These are phyloP conservation scores for Watsonalla binaria DNA, from an alignment of 2,888 invertebrate species.

Conservation along the genomic window DNA sequence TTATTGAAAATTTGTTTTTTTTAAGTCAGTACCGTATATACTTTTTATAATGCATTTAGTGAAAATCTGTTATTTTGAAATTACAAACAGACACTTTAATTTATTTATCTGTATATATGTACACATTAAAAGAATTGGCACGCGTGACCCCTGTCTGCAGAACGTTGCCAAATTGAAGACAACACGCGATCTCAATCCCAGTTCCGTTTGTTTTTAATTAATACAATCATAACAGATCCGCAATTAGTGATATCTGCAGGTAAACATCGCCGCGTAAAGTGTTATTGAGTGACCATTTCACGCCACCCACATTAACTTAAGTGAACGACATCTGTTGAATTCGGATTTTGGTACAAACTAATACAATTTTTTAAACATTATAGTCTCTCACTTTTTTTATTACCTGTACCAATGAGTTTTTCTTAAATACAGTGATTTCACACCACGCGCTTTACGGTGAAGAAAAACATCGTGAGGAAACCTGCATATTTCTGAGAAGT, in stretches of 20 bases:
- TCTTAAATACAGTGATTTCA: too few species aligned
- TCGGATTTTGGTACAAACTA: not conserved
- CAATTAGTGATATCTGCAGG: conserved; percentile 23
- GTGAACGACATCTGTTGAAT: conserved; percentile 8
- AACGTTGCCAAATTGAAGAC: conserved; percentile 20
- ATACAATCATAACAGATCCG: conserved; percentile 29
- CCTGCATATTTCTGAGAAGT: too few species aligned
- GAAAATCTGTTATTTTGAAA: too few species aligned
- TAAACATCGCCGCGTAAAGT: conserved; percentile 11
- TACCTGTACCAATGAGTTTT: too few species aligned
- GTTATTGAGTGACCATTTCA: conserved; percentile 28
- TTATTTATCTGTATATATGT: too few species aligned
- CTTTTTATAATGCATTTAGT: too few species aligned
- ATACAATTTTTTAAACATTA: not conserved
- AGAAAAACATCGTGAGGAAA: too few species aligned
- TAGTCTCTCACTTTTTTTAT: not conserved
- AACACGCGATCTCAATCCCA: conserved; percentile 34
- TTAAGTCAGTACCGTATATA: too few species aligned
- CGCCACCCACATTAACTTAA: conserved; percentile 35
- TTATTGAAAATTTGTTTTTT: too few species aligned
- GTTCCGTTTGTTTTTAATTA: conserved; percentile 42
- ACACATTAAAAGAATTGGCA: conserved; percentile 32
- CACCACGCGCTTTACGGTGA: too few species aligned
- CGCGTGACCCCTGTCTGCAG: conserved; percentile 14
- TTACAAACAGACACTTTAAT: too few species aligned